Conservation (phyloP, 1,140 invertebrate species). For the Cyclina sinensis region DNA sequence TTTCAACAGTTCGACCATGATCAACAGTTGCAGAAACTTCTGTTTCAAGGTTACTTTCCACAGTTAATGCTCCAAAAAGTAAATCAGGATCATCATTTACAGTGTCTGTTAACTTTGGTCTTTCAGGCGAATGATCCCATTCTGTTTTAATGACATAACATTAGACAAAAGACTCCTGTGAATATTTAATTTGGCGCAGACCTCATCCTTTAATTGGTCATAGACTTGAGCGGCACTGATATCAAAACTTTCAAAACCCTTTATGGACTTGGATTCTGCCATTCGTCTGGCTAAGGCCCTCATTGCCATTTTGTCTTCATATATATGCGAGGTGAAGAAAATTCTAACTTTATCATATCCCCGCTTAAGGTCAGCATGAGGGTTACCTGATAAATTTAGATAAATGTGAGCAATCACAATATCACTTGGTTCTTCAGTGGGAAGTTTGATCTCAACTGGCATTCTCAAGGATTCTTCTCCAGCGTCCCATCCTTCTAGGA, state of each 20-base stretch:
- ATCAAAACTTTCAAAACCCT: not conserved
- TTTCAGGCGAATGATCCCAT: not conserved
- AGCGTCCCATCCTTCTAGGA: not conserved
- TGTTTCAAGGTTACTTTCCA: not conserved
- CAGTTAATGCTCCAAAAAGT: not conserved
- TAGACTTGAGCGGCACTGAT: not conserved
- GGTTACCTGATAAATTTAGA: not conserved
- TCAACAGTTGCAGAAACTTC: too few species aligned
- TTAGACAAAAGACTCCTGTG: not conserved
- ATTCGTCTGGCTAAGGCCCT: not conserved
- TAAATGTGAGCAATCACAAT: not conserved
- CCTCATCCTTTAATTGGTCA: not conserved
- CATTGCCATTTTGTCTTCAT: not conserved
- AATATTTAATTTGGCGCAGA: not conserved
- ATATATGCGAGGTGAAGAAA: not conserved
- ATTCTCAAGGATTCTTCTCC: not conserved
- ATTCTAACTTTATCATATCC: not conserved
- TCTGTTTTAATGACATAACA: not conserved
- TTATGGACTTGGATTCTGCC: not conserved
- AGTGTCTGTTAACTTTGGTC: not conserved
- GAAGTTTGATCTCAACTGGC: not conserved
- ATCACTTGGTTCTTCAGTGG: not conserved
- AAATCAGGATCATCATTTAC: not conserved
- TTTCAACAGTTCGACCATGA: not conserved
- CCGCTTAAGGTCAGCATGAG: not conserved